Evolutionary conservation across 2,797 vertebrate species (phyloP).

Genomic region (Acanthis flammea): DNA sequence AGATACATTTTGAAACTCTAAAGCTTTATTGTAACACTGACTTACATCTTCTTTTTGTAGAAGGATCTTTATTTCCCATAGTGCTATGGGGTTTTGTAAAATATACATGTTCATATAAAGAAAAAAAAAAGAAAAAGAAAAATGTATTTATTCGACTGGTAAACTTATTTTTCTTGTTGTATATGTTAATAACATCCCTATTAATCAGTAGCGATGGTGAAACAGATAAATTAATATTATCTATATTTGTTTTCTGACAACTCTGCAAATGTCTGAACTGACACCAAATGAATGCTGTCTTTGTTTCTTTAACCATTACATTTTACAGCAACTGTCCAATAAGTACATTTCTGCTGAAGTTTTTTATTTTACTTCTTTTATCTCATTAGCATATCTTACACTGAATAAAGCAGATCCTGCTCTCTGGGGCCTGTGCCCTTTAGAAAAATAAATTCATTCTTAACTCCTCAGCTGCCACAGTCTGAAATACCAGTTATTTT

Average conservation of each 20-base stretch:
- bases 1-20: constrained; percentile 75
- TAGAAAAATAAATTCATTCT: neutral
- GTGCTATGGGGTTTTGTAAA: constrained; percentile 93
- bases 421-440: neutral
- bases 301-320: constrained; percentile 4
- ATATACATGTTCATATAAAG: constrained; percentile 94
- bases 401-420: constrained; percentile 5
- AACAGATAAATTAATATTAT: constrained; percentile 72
- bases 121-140: constrained; percentile 74
- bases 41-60: constrained; percentile 86
- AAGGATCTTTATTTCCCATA: constrained; percentile 86
- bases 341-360: neutral
- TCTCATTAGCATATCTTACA: neutral
- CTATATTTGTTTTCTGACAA: constrained; percentile 63
- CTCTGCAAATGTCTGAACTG: constrained; percentile 46
- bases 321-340: constrained; percentile 7
- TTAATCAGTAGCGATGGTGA: constrained; percentile 67
- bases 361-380: neutral
- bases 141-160: constrained; percentile 98
- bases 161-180: constrained; percentile 90
- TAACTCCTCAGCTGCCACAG: neutral
- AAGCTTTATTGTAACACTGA: constrained; percentile 79
- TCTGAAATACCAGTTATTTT: constrained; percentile 25
- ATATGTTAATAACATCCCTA: constrained; percentile 74
- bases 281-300: constrained; percentile 2